These are phyloP conservation scores for Ips typographus DNA, from an alignment of 1,140 invertebrate genomes.

Conservation along the genomic window DNA sequence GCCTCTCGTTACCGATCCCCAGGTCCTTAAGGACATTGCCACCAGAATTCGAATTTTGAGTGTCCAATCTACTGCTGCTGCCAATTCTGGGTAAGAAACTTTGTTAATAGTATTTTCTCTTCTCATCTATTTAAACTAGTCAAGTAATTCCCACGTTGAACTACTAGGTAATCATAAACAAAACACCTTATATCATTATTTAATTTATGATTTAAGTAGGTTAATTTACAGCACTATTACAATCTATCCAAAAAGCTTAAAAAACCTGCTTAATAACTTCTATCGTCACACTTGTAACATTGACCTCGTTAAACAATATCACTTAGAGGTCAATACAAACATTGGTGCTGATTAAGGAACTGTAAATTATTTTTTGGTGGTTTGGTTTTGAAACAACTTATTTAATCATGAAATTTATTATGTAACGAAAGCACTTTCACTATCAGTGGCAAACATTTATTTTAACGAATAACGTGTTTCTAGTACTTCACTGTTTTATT, in stretches of 20 bases:
- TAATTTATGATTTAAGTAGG: no score
- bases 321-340: background rate
- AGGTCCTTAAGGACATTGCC: conserved; percentile 37
- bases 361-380: no score
- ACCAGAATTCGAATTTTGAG: conserved; percentile 40
- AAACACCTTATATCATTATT: no score
- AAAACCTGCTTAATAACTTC: no score
- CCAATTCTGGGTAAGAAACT: conserved; percentile 37
- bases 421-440: no score
- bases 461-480: no score
- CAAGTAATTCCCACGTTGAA: background rate
- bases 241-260: no score
- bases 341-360: background rate
- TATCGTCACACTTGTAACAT: background rate
- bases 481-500: no score
- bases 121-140: background rate
- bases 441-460: no score
- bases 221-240: no score
- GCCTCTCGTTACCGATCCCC: conserved; percentile 36
- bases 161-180: background rate
- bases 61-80: conserved; percentile 73
- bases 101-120: conserved; percentile 3
- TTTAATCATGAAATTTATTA: no score
- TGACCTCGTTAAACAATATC: background rate
- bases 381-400: no score